A percentile compares a stretch with the other conserved stretches of the same genome.
Evolutionary conservation across 2,113 vertebrate species (phyloP).

Genomic region (Zosterops lateralis): DNA sequence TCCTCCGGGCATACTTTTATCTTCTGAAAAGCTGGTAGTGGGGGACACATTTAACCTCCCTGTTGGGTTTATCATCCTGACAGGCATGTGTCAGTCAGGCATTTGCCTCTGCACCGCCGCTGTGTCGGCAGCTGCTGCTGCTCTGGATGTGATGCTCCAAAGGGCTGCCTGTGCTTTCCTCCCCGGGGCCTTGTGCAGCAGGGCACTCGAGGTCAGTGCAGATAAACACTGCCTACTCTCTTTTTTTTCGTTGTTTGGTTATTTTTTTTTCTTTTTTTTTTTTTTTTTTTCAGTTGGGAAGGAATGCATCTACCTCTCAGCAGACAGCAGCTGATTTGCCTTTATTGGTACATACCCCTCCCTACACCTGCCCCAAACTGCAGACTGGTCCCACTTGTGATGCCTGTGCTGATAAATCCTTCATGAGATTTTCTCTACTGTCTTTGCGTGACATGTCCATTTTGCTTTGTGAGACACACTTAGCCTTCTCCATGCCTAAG

Average conservation of each 20-base stretch:
- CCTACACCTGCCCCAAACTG: not conserved
- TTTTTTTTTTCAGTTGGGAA: not conserved
- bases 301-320: not conserved
- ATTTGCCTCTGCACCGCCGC: fast-evolving
- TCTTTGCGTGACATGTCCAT: not conserved
- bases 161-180: fast-evolving
- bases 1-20: not conserved
- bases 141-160: not conserved
- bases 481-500: fast-evolving
- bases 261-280: no score
- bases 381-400: not conserved
- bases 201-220: not conserved
- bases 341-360: fast-evolving
- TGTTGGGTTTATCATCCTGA: conserved; percentile 5
- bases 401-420: not conserved
- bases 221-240: not conserved
- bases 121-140: not conserved
- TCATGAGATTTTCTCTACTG: not conserved
- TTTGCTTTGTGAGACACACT: not conserved
- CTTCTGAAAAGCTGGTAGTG: not conserved
- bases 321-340: not conserved
- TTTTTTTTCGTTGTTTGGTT: not conserved
- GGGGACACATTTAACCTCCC: conserved; percentile 5
- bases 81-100: not conserved
- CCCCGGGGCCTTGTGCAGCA: not conserved